Evolutionary conservation across 2,113 vertebrate species (phyloP).

Genomic region (Rostratula benghalensis): DNA sequence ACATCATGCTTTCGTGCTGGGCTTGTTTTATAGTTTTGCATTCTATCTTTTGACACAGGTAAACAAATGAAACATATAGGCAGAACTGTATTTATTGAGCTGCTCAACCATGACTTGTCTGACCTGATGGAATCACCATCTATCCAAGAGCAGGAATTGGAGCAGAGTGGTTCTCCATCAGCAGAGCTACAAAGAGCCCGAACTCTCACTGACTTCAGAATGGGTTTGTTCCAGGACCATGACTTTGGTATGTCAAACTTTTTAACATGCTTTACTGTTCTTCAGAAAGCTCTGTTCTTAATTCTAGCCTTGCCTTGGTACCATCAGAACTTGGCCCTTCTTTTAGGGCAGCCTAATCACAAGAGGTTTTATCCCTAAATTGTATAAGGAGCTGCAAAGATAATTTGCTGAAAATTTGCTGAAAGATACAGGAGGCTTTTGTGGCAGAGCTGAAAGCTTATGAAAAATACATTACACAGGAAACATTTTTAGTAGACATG

Average conservation of each 20-base stretch:
- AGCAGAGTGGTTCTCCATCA: not conserved
- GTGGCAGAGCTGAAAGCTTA: conserved; percentile 28
- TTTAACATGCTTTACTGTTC: not conserved
- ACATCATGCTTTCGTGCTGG: not conserved
- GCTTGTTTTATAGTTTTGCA: not conserved
- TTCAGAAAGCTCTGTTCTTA: not conserved
- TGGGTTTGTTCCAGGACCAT: not conserved
- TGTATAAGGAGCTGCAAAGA: not conserved
- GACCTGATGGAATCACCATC: too few relatives aligned
- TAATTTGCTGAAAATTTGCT: not conserved
- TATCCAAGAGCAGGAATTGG: not conserved
- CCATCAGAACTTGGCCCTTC: not conserved
- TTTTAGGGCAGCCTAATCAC: not conserved
- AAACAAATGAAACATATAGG: not conserved
- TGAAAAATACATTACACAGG: conserved; percentile 56
- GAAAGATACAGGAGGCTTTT: conserved; percentile 28
- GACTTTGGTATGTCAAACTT: not conserved
- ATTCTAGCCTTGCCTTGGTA: not conserved
- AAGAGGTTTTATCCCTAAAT: not conserved
- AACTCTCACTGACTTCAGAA: not conserved
- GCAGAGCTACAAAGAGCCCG: not conserved
- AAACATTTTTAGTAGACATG: conserved; percentile 54
- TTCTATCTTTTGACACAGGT: not conserved
- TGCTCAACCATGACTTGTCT: rapidly evolving
- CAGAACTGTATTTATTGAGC: not conserved